phyloP scores from a whole-genome alignment of 1,140 invertebrate species.

The Anadara kagoshimensis region DNA sequence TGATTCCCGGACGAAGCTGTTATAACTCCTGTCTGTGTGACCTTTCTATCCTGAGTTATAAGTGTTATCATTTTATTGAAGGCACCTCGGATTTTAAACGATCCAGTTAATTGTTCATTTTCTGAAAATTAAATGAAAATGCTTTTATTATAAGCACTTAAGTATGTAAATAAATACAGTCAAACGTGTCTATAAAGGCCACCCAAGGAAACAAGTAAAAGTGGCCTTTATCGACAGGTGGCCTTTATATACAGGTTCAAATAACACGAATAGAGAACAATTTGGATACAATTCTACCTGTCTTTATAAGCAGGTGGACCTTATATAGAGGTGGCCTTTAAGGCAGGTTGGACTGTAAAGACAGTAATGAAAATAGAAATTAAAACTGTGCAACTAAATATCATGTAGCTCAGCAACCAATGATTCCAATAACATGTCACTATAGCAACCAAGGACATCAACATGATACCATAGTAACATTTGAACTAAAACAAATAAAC shows the following conservation, averaged over 20 bases:
- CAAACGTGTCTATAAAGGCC: no score
- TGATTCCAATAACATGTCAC: neutral
- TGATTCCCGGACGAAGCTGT: slow-evolving; percentile 55
- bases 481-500: no score
- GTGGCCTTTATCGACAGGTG: no score
- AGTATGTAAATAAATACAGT: neutral
- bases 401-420: neutral
- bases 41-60: slow-evolving; percentile 22
- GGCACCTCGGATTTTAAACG: slow-evolving; percentile 51
- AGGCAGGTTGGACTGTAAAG: neutral
- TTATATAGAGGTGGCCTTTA: no score
- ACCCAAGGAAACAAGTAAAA: no score
- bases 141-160: neutral
- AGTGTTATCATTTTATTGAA: slow-evolving; percentile 49
- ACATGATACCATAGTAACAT: no score
- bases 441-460: no score
- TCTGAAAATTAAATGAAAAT: slow-evolving; percentile 36
- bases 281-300: no score
- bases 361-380: neutral
- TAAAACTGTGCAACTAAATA: neutral
- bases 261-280: no score
- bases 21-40: slow-evolving; percentile 28
- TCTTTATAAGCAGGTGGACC: no score
- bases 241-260: no score
- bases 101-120: slow-evolving; percentile 51